Evolutionary conservation across 2,797 vertebrate genomes (phyloP), one percentile per base, ranked within the genome.

Genomic region (Bradypodion ventrale): DNA sequence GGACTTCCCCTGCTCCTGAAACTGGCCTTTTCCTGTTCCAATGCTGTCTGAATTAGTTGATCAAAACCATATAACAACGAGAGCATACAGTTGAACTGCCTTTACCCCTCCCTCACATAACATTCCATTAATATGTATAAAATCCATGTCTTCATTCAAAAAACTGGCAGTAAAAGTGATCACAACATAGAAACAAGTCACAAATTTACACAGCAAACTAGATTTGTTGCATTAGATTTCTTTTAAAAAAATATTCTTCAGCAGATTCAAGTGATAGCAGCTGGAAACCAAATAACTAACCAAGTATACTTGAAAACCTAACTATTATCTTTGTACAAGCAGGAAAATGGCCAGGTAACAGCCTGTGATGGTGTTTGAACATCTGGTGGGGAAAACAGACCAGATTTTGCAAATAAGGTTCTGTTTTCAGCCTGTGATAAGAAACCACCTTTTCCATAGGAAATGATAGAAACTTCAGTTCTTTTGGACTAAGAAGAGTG

Each of bases 91-190:
- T 76, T 92, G 93, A 93, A 92, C 91, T 90, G 89, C 15, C 87
- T 90, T 88, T 92, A 91, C 91, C 93, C 75, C 29, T 86, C 82
- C 15, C 68, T 85, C 85, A 91, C 92, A 83, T 85, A 95, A 92
- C 87, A 83, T 92, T 93, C 88, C 91, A 89, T 83, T 94, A 95
- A 94, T 94, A 92, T 89, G 92, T 95, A 95, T 96, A 95, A 96
- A 96, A 96, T 94, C 93, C 84, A 82, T 93, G 94, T 94, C 95
- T 96, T 93, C 92, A 93, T 91, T 94, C 95, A 95, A 96, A 95
- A 95, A 90, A 91, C 92, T 89, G 95, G 95, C 94, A 95, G 95
- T 96, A 95, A 95, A 96, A 96, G 95, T 74, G 91, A 89, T 93
- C 94, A 93, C 94, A 94, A 94, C 93, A 94, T 94, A 94, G 80